These are phyloP conservation scores for Pollenia amentaria DNA, from an alignment of 2,888 invertebrate species.

Conservation along the genomic window DNA sequence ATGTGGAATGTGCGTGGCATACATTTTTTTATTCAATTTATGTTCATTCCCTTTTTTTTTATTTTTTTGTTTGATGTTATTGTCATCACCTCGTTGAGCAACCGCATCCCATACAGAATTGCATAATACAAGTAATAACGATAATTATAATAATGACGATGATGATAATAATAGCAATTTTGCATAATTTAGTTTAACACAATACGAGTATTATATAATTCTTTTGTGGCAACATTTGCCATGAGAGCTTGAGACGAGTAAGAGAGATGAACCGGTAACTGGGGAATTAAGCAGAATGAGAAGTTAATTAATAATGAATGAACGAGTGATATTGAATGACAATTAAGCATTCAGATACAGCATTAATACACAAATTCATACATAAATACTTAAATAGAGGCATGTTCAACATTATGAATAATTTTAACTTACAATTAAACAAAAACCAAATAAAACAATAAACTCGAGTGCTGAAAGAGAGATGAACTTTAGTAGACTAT, in stretches of 20 bases:
- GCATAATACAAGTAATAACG: conserved; percentile 43
- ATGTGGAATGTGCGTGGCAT: conserved; percentile 16
- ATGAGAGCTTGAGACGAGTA: neutral
- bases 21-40: conserved; percentile 9
- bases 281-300: neutral
- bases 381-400: neutral
- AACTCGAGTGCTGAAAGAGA: neutral
- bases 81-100: conserved; percentile 38
- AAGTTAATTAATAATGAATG: conserved; percentile 43
- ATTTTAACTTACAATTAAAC: conserved; percentile 15
- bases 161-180: conserved; percentile 17
- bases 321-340: conserved; percentile 3
- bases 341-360: conserved; percentile 5
- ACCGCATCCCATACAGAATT: conserved; percentile 46
- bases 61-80: neutral
- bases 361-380: neutral
- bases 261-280: neutral
- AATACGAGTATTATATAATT: conserved; percentile 65
- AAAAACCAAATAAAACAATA: neutral
- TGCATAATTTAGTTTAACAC: conserved; percentile 58
- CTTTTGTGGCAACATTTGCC: conserved; percentile 26
- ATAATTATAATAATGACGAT: conserved; percentile 17
- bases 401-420: conserved; percentile 17
- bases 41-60: conserved; percentile 7
- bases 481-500: neutral